These are phyloP conservation scores for Oscheius sp. DNA, from an alignment of 2,888 invertebrate genomes.

Conservation along the genomic window DNA sequence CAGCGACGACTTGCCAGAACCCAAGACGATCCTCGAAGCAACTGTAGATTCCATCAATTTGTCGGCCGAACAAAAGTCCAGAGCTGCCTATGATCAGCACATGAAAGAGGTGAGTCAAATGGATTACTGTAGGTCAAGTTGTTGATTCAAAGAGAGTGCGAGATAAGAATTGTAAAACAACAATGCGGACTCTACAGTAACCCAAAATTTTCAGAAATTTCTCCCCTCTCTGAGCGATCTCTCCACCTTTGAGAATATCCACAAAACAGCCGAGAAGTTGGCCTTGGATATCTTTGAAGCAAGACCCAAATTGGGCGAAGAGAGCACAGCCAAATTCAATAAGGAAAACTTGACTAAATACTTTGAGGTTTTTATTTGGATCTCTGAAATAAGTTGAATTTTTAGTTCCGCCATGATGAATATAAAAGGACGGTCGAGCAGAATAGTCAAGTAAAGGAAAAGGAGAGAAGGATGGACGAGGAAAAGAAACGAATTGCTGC, in stretches of 20 bases:
- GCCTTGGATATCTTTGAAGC: background rate
- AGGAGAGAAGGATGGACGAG: background rate
- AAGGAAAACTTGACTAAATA: background rate
- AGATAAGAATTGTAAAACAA: no score
- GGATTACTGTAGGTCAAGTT: no score
- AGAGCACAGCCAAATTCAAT: background rate
- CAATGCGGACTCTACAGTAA: no score
- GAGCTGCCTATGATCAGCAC: background rate
- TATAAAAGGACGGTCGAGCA: background rate
- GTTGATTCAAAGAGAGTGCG: no score
- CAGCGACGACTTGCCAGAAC: slow-evolving; percentile 94
- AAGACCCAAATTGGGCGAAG: background rate
- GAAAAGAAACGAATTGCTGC: background rate
- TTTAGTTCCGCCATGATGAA: background rate
- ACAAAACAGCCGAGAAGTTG: background rate
- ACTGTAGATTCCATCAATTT: background rate
- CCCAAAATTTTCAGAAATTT: no score
- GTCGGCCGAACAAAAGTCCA: slow-evolving; percentile 13
- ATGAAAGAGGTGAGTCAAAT: slow-evolving; percentile 24
- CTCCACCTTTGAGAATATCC: background rate
- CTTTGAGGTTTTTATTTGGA: background rate
- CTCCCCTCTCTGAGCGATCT: background rate
- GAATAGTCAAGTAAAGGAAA: slow-evolving; percentile 2
- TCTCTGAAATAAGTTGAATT: background rate
- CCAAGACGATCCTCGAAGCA: slow-evolving; percentile 91